Evolutionary conservation across 2,797 vertebrate genomes (phyloP).

Genomic region (Thunnus albacares): DNA sequence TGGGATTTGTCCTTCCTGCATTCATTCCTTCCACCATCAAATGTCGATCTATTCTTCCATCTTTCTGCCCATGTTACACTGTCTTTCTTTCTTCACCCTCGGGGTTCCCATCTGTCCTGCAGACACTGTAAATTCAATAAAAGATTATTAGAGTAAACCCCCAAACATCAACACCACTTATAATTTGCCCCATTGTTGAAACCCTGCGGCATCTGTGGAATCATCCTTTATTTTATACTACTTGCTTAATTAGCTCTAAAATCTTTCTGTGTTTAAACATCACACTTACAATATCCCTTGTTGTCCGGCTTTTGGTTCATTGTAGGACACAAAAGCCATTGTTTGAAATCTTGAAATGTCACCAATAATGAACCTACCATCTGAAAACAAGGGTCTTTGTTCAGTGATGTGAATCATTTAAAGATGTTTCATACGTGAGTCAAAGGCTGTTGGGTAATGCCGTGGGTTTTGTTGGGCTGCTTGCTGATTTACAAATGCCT

Average conservation of each 20-base stretch:
- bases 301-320: slow-evolving; percentile 21
- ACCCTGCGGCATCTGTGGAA: slow-evolving; percentile 17
- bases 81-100: not conserved
- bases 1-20: not conserved
- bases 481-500: slow-evolving; percentile 41
- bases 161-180: slow-evolving; percentile 7
- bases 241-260: not conserved
- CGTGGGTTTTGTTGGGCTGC: slow-evolving; percentile 49
- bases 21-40: not conserved
- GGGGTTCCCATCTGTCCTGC: slow-evolving; percentile 7
- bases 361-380: slow-evolving; percentile 23
- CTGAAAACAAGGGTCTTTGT: slow-evolving; percentile 66
- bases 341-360: slow-evolving; percentile 49
- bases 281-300: slow-evolving; percentile 4
- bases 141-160: slow-evolving; percentile 8
- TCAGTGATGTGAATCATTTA: slow-evolving; percentile 57
- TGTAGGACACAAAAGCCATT: slow-evolving; percentile 36
- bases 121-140: slow-evolving; percentile 1
- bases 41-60: not conserved
- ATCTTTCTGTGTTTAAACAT: not conserved
- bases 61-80: not conserved
- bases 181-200: slow-evolving; percentile 11
- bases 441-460: slow-evolving; percentile 57
- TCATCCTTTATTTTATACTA: slow-evolving; percentile 8
- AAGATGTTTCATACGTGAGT: slow-evolving; percentile 67